A percentile compares a stretch with the other conserved stretches of the same genome.
These are phyloP conservation scores for Corbicula japonica DNA, from an alignment of 2,888 invertebrate genomes.

Conservation along the genomic window DNA sequence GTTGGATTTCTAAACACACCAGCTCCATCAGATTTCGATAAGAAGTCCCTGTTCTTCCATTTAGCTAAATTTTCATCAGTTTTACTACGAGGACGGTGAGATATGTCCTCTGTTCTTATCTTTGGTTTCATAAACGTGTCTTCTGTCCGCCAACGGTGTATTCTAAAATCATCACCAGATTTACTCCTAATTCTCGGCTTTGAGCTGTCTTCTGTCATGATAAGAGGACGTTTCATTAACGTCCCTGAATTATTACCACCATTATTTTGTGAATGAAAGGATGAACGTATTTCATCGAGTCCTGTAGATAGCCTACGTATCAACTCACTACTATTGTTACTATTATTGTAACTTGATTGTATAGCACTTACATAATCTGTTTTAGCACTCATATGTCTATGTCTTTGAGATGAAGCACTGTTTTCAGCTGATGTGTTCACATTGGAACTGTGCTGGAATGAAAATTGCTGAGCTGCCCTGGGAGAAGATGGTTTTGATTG, in stretches of 20 bases:
- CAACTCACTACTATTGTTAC: constrained; percentile 69
- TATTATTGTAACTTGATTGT: constrained; percentile 43
- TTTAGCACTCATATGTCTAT: constrained; percentile 45
- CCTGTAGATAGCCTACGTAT: constrained; percentile 78
- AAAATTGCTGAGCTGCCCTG: constrained; percentile 68
- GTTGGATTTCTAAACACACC: constrained; percentile 94
- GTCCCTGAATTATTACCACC: constrained; percentile 37
- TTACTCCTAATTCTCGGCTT: constrained; percentile 78
- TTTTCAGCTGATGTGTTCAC: constrained; percentile 10
- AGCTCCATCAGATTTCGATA: constrained; percentile 89
- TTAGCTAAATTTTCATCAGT: constrained; percentile 67
- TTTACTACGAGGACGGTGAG: constrained; percentile 72
- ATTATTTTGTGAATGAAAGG: constrained; percentile 23
- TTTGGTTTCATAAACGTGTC: constrained; percentile 80
- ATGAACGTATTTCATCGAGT: constrained; percentile 54
- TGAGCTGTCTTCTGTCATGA: constrained; percentile 33
- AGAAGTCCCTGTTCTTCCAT: constrained; percentile 72
- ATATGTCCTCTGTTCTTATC: constrained; percentile 76
- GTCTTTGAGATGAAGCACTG: constrained; percentile 17
- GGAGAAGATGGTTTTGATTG: constrained; percentile 69
- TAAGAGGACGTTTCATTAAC: constrained; percentile 36
- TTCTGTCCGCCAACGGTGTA: constrained; percentile 76
- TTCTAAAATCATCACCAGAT: constrained; percentile 79
- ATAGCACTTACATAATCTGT: constrained; percentile 27
- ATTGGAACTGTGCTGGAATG: constrained; percentile 63